Conservation (phyloP, 2,113 vertebrate species). For the Macrotus californicus region DNA sequence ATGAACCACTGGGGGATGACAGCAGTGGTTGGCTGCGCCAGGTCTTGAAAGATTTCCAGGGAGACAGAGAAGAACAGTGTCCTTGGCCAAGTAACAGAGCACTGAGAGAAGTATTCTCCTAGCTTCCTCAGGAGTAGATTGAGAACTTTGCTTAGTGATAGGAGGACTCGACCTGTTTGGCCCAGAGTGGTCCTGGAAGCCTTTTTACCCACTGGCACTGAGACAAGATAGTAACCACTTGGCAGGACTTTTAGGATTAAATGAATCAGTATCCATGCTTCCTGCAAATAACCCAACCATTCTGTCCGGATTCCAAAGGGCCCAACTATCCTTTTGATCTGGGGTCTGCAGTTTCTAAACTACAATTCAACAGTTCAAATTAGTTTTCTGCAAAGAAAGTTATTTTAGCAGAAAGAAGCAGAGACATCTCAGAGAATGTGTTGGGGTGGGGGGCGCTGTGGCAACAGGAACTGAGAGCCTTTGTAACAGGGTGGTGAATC, state of each 20-base stretch:
- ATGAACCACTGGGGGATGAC: not conserved
- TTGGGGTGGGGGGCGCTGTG: too few relatives aligned
- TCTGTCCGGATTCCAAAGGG: not conserved
- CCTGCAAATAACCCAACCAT: not conserved
- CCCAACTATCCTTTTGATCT: not conserved
- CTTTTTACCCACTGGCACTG: not conserved
- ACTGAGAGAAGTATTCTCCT: not conserved
- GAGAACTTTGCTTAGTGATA: not conserved
- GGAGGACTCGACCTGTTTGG: not conserved
- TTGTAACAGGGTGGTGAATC: not conserved
- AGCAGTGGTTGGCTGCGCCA: not conserved
- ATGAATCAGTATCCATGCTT: not conserved
- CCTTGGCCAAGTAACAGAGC: not conserved
- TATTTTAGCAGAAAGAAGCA: not conserved
- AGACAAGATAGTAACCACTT: not conserved
- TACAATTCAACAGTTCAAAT: not conserved
- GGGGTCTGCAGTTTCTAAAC: not conserved
- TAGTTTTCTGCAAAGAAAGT: not conserved
- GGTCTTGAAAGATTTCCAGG: not conserved
- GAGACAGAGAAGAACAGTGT: not conserved
- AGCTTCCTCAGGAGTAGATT: not conserved
- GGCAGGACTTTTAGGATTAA: not conserved
- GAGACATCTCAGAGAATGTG: not conserved
- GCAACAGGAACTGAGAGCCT: not conserved
- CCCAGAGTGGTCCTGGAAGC: not conserved